Percentiles rank a stretch among this genome's conserved stretches.
Conservation (phyloP, 2,888 invertebrate species). For the Lasioglossum pauxillum region DNA sequence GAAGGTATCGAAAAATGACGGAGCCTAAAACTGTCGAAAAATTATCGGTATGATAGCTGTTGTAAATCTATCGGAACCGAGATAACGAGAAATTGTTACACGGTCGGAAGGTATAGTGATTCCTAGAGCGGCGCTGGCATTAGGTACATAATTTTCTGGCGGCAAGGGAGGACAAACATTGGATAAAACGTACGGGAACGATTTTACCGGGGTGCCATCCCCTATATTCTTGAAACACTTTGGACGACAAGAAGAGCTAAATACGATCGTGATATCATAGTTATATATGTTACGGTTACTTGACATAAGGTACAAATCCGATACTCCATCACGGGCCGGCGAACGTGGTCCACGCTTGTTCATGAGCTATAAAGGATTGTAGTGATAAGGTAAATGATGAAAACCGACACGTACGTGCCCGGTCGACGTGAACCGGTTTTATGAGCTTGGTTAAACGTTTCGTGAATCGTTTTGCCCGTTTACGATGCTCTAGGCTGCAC, state of each 20-base stretch:
- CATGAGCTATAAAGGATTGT: constrained; percentile 70
- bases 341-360: constrained; percentile 64
- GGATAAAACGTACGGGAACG: constrained; percentile 25
- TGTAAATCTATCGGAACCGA: background rate
- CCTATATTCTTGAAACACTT: constrained; percentile 38
- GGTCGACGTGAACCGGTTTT: constrained; percentile 59
- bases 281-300: constrained; percentile 65
- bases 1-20: background rate
- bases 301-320: constrained; percentile 69
- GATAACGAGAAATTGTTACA: background rate
- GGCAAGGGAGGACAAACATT: background rate
- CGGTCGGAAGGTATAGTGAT: background rate
- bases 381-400: constrained; percentile 73
- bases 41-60: background rate
- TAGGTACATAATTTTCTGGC: constrained; percentile 3
- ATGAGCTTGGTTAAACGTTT: constrained; percentile 62
- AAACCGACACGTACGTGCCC: constrained; percentile 71
- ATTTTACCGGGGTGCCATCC: constrained; percentile 7
- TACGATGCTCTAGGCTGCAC: constrained; percentile 38
- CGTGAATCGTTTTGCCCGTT: constrained; percentile 55
- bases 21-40: background rate
- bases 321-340: constrained; percentile 63
- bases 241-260: constrained; percentile 45
- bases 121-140: constrained; percentile 3
- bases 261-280: constrained; percentile 51